These are phyloP conservation scores for Coluber constrictor DNA, from an alignment of 2,797 vertebrate genomes.

Conservation along the genomic window DNA sequence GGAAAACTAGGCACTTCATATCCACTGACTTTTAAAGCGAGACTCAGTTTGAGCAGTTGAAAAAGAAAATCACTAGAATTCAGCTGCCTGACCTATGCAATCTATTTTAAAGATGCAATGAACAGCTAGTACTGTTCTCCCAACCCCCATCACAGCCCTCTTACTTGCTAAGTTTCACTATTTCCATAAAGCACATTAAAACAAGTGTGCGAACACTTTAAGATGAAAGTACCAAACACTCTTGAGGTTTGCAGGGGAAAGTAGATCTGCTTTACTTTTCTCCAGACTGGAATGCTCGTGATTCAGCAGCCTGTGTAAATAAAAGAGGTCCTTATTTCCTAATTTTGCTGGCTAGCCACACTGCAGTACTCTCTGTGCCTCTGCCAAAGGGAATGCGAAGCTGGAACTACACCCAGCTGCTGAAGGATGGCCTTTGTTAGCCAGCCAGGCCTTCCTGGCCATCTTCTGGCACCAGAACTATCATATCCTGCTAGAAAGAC, in stretches of 20 bases:
- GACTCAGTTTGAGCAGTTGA: slow-evolving; percentile 38
- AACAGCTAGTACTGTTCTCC: slow-evolving; percentile 67
- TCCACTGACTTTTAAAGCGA: slow-evolving; percentile 56
- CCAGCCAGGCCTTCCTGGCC: slow-evolving; percentile 96
- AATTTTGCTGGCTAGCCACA: slow-evolving; percentile 92
- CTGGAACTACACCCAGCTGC: slow-evolving; percentile 97
- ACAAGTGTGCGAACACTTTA: slow-evolving; percentile 95
- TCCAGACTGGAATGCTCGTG: slow-evolving; percentile 97
- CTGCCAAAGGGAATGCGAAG: slow-evolving; percentile 98
- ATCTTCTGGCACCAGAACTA: slow-evolving; percentile 91
- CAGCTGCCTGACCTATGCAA: slow-evolving; percentile 54
- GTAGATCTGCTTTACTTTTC: slow-evolving; percentile 81
- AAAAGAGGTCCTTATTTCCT: slow-evolving; percentile 97
- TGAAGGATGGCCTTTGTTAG: slow-evolving; percentile 99
- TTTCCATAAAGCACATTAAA: slow-evolving; percentile 84
- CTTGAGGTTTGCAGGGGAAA: slow-evolving; percentile 78
- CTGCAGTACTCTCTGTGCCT: slow-evolving; percentile 90
- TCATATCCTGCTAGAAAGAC: slow-evolving; percentile 91
- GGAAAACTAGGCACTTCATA: slow-evolving; percentile 70
- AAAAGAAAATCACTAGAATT: slow-evolving; percentile 62
- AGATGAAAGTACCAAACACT: slow-evolving; percentile 87
- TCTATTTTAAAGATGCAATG: slow-evolving; percentile 77
- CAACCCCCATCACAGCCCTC: slow-evolving; percentile 55
- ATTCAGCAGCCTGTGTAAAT: slow-evolving; percentile 99
- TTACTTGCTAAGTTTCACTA: slow-evolving; percentile 74